phyloP scores from a whole-genome alignment of 2,888 invertebrate genomes.

The Drosophila macrospina region DNA sequence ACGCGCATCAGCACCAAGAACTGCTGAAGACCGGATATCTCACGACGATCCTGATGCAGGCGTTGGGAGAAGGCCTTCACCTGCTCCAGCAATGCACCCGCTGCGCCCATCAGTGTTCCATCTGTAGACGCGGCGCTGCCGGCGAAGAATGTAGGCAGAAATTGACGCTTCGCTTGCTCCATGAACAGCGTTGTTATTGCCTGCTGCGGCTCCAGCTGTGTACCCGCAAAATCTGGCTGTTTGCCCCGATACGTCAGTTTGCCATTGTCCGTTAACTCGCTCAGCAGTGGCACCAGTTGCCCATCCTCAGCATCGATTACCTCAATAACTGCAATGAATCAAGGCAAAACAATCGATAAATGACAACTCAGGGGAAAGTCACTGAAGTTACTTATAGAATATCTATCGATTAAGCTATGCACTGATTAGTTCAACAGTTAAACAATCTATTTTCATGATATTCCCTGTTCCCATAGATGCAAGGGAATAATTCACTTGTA shows the following conservation, averaged over 20 bases:
- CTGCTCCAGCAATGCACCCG: conserved; percentile 85
- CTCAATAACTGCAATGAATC: conserved; percentile 87
- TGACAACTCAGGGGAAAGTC: not conserved
- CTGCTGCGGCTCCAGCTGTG: conserved; percentile 83
- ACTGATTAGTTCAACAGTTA: too few species aligned
- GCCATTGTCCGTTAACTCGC: conserved; percentile 88
- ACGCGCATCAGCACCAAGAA: conserved; percentile 87
- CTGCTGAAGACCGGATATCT: conserved; percentile 87
- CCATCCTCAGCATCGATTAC: conserved; percentile 87
- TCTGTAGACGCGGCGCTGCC: conserved; percentile 73
- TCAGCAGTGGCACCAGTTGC: conserved; percentile 86
- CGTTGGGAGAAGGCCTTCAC: conserved; percentile 86
- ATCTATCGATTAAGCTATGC: not conserved
- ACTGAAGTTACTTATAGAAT: not conserved
- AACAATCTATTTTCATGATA: too few species aligned
- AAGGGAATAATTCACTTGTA: too few species aligned
- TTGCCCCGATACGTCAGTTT: conserved; percentile 83
- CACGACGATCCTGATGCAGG: conserved; percentile 84
- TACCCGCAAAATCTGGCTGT: conserved; percentile 37
- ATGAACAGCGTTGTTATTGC: conserved; percentile 83
- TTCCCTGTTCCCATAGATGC: too few species aligned
- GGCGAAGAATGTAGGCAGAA: conserved; percentile 62
- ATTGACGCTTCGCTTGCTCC: conserved; percentile 78
- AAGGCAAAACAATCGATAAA: not conserved
- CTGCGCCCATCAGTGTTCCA: conserved; percentile 73